Conservation (phyloP, 2,797 vertebrate species). For the Sphenodon punctatus region DNA sequence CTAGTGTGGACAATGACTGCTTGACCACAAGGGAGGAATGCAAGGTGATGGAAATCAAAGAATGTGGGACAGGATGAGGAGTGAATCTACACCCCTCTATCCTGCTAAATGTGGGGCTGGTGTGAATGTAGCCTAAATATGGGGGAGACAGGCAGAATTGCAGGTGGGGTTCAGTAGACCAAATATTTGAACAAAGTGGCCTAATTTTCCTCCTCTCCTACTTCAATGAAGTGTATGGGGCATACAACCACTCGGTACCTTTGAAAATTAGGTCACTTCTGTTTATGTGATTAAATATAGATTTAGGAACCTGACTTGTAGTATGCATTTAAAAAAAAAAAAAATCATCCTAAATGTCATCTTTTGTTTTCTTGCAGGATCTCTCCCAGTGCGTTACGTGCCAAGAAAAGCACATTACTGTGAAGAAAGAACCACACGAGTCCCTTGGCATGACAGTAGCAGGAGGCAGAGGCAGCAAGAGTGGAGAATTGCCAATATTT, state of each 20-base stretch:
- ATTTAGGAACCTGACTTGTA: background rate
- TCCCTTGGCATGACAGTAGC: constrained; percentile 99
- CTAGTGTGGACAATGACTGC: too few relatives aligned
- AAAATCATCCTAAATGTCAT: too few relatives aligned
- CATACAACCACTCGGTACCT: background rate
- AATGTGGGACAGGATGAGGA: too few relatives aligned
- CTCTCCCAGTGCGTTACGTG: constrained; percentile 94
- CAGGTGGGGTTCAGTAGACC: too few relatives aligned
- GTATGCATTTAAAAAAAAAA: background rate
- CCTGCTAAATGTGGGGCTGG: too few relatives aligned
- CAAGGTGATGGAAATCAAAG: too few relatives aligned
- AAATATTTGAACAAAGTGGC: background rate
- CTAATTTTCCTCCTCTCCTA: background rate
- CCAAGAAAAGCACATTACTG: constrained; percentile 96
- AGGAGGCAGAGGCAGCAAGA: constrained; percentile 95
- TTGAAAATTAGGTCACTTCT: background rate
- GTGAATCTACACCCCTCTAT: too few relatives aligned
- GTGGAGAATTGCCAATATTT: constrained; percentile 96
- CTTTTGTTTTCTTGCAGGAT: constrained; percentile 79
- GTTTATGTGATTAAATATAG: background rate
- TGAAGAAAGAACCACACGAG: constrained; percentile 95
- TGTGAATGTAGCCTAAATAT: too few relatives aligned
- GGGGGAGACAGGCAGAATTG: too few relatives aligned
- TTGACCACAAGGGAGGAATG: too few relatives aligned
- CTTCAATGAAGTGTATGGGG: background rate